Evolutionary conservation across 2,113 vertebrate genomes (phyloP).

Genomic region (Ginglymostoma cirratum): DNA sequence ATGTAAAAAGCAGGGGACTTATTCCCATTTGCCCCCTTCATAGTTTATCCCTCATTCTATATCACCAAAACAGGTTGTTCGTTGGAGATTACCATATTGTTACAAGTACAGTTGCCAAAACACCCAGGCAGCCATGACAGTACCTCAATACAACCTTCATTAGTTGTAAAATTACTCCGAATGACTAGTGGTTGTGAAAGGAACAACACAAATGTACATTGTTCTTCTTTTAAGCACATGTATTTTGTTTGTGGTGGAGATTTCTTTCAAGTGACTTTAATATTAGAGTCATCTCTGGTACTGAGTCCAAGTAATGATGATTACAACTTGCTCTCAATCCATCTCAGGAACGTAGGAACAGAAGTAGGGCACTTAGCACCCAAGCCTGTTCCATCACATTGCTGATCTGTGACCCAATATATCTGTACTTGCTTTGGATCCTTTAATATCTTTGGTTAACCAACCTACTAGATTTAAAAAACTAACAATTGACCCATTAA

Average conservation of each 20-base stretch:
- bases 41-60: background rate
- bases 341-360: background rate
- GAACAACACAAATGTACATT: background rate
- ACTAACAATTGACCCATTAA: background rate
- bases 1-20: background rate
- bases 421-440: too few species aligned
- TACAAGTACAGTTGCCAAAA: too few species aligned
- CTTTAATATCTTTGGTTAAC: background rate
- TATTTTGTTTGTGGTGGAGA: background rate
- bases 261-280: background rate
- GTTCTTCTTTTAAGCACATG: background rate
- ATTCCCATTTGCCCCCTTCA: background rate
- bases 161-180: too few species aligned
- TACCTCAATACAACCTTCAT: too few species aligned
- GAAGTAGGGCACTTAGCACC: background rate
- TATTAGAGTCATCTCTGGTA: background rate
- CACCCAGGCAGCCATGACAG: too few species aligned
- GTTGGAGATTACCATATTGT: too few species aligned
- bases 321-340: background rate
- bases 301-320: background rate
- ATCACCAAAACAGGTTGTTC: too few species aligned
- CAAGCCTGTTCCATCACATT: background rate
- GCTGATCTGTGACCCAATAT: background rate
- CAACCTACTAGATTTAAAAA: background rate
- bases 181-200: background rate